Base-by-base conservation (phyloP, 1,140 invertebrate genomes). In the Trissolcus basalis region DNA sequence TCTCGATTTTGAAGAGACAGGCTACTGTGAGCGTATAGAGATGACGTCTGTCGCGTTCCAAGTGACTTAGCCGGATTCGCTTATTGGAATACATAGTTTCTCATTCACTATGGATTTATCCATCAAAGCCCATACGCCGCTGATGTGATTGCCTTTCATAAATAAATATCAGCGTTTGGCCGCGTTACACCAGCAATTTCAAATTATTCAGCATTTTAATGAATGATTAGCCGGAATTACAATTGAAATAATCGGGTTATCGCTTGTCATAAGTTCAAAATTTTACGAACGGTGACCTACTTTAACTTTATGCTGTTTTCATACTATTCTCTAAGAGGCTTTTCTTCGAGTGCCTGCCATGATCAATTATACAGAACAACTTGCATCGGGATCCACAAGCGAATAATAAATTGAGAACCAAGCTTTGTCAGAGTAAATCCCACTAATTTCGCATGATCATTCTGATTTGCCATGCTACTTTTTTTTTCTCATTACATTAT, bases 41-140 rank as follows among this genome's bases (percentile, higher is more conserved):
- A 72, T 72, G 59, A 27, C 6, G 68, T 36, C 53, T 72, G 60
- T 72, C 68, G 44, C 55, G 53, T 68, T 63, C 47, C 58, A 54
- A 68, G 58, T 68, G 45, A 75, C 71, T 61, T 68, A 45, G 60
- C 53, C 47, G 32, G 48, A 58, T 64, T 61, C 63, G 58, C 59
- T 76, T 70, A 76, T 76, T 70, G 73, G 65, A 76, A 69, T 70
- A 76, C 65, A 27, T 6, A 27, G 19, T 27, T 27, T 75, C 69
- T 75, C 64, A 63, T 75, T 75, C 58, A 47, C 48, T 68, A 69
- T 58, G 58, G 68, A 75, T 75, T 71, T 63, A 64, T 35, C 45
- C 49, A 59, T 69, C 35, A 58, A 39, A 55, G 53, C 63, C 58
- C 47, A 55, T 50, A 73, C 54, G 1, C 19, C 56, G 47, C 36